Evolutionary conservation across 2,888 invertebrate species (phyloP).

Genomic region (Cephus pygmeus): DNA sequence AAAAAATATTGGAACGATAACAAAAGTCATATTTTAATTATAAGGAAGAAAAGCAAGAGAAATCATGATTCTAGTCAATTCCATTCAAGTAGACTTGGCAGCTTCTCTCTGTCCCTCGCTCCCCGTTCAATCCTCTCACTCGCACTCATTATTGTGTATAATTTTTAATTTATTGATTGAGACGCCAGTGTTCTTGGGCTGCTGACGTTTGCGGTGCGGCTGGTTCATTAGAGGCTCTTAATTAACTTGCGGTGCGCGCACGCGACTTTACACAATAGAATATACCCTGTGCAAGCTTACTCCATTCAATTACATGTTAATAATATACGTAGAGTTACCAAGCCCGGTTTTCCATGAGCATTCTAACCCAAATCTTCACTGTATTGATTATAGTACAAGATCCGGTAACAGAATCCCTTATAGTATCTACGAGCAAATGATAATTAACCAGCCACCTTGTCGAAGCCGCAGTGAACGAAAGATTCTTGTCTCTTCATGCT

Average conservation of each 20-base stretch:
- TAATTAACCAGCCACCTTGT: neutral
- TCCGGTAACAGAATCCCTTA: neutral
- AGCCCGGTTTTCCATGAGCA: neutral
- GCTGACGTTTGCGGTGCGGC: slow-evolving; percentile 60
- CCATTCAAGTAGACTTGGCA: neutral
- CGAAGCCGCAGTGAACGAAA: neutral
- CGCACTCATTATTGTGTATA: slow-evolving; percentile 40
- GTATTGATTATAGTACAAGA: neutral
- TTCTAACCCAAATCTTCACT: neutral
- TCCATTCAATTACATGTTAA: slow-evolving; percentile 65
- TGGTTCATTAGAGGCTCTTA: slow-evolving; percentile 66
- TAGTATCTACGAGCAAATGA: neutral
- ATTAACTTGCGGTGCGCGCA: slow-evolving; percentile 64
- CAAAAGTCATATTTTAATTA: neutral
- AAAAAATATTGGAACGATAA: neutral
- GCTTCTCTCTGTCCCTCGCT: neutral
- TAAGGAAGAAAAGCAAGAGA: neutral
- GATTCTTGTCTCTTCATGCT: neutral
- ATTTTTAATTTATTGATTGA: slow-evolving; percentile 64
- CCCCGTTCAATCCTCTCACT: neutral
- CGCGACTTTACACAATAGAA: slow-evolving; percentile 60
- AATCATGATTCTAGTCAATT: neutral
- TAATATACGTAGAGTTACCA: slow-evolving; percentile 59
- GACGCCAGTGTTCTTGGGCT: slow-evolving; percentile 54
- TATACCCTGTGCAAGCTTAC: slow-evolving; percentile 49